A percentile compares a stretch with the other conserved stretches of the same genome.
phyloP scores from a whole-genome alignment of 2,797 vertebrate genomes.

The Orientallactaga sibirica region DNA sequence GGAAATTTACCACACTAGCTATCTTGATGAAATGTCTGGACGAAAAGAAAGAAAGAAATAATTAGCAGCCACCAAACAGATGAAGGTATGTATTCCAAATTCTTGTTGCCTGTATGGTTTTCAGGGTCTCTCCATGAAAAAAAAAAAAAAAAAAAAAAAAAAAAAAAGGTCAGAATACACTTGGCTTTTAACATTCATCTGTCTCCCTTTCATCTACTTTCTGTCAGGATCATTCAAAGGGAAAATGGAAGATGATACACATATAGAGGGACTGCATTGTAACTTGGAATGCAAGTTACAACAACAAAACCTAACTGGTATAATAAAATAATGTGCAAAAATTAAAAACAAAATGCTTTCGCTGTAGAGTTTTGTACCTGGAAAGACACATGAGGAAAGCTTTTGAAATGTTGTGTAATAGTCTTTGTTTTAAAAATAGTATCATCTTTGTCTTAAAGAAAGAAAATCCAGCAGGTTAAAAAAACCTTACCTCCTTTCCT shows the following conservation, averaged over 20 bases:
- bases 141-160: too few relatives aligned
- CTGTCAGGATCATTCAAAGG: not conserved
- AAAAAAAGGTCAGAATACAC: not conserved
- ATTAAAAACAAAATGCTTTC: not conserved
- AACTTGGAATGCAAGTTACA: not conserved
- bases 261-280: not conserved
- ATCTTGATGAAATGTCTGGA: not conserved
- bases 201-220: not conserved
- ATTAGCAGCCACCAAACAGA: not conserved
- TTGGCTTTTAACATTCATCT: not conserved
- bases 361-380: not conserved
- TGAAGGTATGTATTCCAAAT: conserved; percentile 47
- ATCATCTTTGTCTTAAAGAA: not conserved
- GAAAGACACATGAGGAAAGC: not conserved
- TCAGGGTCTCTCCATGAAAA: not conserved
- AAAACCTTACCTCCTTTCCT: not conserved
- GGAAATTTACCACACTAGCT: not conserved
- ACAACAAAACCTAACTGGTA: not conserved
- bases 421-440: not conserved
- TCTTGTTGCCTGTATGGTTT: not conserved
- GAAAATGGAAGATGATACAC: not conserved
- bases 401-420: not conserved
- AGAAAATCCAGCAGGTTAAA: not conserved
- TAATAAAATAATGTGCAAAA: not conserved
- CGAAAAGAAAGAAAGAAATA: not conserved